Evolutionary conservation across 2,113 vertebrate species (phyloP), one percentile per base, ranked within the genome.

Genomic region (Phyllostomus discolor): DNA sequence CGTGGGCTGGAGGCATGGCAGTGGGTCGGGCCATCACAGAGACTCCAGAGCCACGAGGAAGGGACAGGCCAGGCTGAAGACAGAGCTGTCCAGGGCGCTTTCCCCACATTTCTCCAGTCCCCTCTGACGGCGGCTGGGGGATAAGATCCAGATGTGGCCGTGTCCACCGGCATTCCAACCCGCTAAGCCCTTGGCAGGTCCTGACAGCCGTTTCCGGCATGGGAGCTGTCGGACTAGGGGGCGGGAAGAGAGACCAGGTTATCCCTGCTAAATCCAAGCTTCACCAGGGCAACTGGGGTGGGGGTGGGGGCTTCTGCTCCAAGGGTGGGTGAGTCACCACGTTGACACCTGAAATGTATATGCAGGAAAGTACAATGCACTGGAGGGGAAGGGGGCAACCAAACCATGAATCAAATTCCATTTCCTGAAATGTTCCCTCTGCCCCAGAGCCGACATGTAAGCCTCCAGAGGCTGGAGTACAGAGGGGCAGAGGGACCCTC

Each of bases 101-200:
- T 22, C 72, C 38, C 94, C 76, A 59, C 73, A 41, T 66, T 67
- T 64, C 67, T 46, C 76, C 62, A 50, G 15, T 78, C 50, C 41
- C 89, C 78, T 52, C 19, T 91, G 46, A 62, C 10, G 16, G 83
- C 46, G 57, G 59, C 0, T 0, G 2, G 16, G 67, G 94, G 97
- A 97, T 97, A 70, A 97, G 89, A 97, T 97, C 97, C 97, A 97
- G 96, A 98, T 97, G 97, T 93, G 88, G 86, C 79, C 84, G 11
- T 48, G 85, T 95, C 96, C 97, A 73, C 73, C 85, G 54, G 83
- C 97, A 93, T 96, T 97, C 91, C 95, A 92, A 73, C 64, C 90
- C 14, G 1, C 81, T 89, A 73, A 97, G 79, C 95, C 91, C 88
- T 66, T 91, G 85, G 95, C 69, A 62, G 89, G 93, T 88, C 93